These are phyloP conservation scores for Clarias batrachus DNA, from an alignment of 2,113 vertebrate species.

Conservation along the genomic window DNA sequence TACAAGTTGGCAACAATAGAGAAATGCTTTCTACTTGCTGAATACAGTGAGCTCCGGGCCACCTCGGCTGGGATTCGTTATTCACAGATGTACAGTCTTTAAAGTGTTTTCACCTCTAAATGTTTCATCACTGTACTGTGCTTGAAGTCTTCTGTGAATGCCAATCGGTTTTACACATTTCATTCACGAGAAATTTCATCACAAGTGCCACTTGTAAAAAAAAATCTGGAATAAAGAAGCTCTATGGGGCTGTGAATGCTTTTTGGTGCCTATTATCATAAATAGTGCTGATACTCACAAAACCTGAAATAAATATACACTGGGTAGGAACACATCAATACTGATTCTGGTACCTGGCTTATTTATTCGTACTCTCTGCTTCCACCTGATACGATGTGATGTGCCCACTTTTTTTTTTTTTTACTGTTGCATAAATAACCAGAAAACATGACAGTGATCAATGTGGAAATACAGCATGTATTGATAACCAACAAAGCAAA, in stretches of 20 bases:
- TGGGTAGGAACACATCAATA: neutral
- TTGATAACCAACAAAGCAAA: neutral
- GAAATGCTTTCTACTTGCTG: too few species aligned
- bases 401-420: too few species aligned
- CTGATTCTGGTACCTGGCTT: neutral
- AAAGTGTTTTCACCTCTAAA: too few species aligned
- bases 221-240: neutral
- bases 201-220: too few species aligned
- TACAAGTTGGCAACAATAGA: too few species aligned
- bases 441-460: neutral
- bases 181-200: too few species aligned
- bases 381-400: neutral
- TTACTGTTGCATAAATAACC: neutral
- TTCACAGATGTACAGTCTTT: too few species aligned
- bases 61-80: too few species aligned
- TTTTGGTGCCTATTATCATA: neutral
- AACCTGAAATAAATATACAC: neutral
- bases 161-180: too few species aligned
- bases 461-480: neutral
- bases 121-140: too few species aligned
- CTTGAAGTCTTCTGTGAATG: too few species aligned
- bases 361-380: neutral
- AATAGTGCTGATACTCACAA: neutral
- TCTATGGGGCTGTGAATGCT: neutral
- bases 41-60: too few species aligned